Conservation (phyloP, 2,113 vertebrate species). For the Acanthochromis polyacanthus region DNA sequence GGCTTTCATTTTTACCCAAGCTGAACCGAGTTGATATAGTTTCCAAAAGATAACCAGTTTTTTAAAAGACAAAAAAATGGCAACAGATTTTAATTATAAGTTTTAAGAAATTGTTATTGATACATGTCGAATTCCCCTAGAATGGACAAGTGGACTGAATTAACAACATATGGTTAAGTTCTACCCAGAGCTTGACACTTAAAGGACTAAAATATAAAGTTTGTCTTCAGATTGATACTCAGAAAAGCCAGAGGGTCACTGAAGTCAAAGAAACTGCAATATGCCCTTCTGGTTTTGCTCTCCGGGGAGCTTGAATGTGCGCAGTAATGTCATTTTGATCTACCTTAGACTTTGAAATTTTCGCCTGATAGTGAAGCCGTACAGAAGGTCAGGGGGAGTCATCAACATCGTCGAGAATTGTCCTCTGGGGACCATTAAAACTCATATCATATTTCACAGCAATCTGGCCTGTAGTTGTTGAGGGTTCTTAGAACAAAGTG, state of each 20-base stretch:
- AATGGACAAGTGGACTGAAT: too few relatives aligned
- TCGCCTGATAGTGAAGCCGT: conserved; percentile 8
- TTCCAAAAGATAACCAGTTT: too few relatives aligned
- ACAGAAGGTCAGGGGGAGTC: conserved; percentile 24
- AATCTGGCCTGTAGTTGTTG: conserved; percentile 25
- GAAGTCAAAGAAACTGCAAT: neutral
- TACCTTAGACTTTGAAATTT: conserved; percentile 30
- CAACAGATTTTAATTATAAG: too few relatives aligned
- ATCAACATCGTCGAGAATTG: conserved; percentile 20
- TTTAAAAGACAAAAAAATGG: too few relatives aligned
- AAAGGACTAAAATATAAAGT: conserved; percentile 2
- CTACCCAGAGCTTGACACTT: neutral
- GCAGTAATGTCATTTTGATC: conserved; percentile 14
- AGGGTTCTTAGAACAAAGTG: neutral
- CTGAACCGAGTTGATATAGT: too few relatives aligned
- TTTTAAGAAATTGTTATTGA: too few relatives aligned
- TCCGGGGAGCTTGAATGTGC: conserved; percentile 22
- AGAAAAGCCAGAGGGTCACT: neutral
- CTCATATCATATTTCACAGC: conserved; percentile 48
- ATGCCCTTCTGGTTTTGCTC: conserved; percentile 1
- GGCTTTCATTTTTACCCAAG: too few relatives aligned
- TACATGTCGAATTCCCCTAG: too few relatives aligned
- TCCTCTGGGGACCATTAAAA: conserved; percentile 58
- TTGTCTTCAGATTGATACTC: neutral
- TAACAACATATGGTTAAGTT: too few relatives aligned